A percentile compares a stretch with the other conserved stretches of the same genome.
phyloP scores from a whole-genome alignment of 2,888 invertebrate species.

The Cheilosia variabilis region DNA sequence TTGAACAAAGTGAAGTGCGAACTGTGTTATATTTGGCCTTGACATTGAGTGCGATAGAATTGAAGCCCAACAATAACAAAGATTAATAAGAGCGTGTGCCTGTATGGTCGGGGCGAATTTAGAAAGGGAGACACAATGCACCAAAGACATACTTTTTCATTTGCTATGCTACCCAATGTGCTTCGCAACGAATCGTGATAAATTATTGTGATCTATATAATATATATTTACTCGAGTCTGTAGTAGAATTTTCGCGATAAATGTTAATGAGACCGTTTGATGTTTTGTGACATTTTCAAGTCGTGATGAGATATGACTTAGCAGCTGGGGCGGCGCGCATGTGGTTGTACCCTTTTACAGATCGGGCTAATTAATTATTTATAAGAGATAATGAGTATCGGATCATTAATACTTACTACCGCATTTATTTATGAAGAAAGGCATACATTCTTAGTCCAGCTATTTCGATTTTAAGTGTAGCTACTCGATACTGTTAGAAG shows the following conservation, averaged over 20 bases:
- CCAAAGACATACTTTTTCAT: not conserved
- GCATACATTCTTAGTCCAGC: not conserved
- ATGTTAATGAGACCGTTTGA: conserved; percentile 28
- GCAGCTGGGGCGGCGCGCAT: not conserved
- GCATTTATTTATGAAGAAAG: not conserved
- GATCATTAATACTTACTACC: not conserved
- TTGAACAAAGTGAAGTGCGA: conserved; percentile 23
- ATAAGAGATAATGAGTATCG: not conserved
- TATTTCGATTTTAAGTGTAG: too few relatives aligned
- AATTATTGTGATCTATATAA: conserved; percentile 27
- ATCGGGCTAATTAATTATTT: conserved; percentile 16
- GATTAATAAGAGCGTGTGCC: not conserved
- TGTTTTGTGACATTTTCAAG: conserved; percentile 8
- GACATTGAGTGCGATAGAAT: conserved; percentile 18
- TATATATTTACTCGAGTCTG: not conserved
- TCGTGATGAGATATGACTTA: conserved; percentile 25
- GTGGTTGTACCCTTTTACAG: not conserved
- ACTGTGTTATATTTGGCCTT: conserved; percentile 10
- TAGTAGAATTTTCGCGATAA: conserved; percentile 9
- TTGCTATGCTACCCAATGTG: conserved; percentile 1
- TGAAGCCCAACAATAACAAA: not conserved
- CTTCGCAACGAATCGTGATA: conserved; percentile 33
- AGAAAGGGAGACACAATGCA: conserved; percentile 14
- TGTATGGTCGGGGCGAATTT: conserved; percentile 13
- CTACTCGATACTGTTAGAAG: too few relatives aligned